Base-by-base conservation (phyloP, 2,888 invertebrate species). In the Volucella inflata region DNA sequence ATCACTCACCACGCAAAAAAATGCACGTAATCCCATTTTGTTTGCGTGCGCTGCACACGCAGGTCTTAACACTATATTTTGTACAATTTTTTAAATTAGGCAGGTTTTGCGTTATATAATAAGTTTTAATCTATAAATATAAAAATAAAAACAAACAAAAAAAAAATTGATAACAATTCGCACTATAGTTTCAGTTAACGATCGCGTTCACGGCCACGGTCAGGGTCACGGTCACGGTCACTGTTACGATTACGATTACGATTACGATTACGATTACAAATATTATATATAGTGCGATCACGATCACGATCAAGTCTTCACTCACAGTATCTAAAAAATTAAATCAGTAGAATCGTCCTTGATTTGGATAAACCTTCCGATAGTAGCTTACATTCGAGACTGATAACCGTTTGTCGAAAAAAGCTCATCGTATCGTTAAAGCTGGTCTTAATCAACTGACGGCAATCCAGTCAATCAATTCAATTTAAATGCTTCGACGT, bases 401-500 rank as follows among this genome's bases (percentile, higher is more conserved):
- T 55, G 44, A 38, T 53, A 68, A 53, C 62, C 70, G 64, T 57
- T 55, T 46, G 77, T 70, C 40, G 53, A 64, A 40, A 48, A 70
- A 75, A 64, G 77, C 70, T 78, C 70, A 78, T 78, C 77, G 51
- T 70, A 48, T 62, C 70, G 64, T 64, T 55, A 55, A 50, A 64
- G 70, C 62, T 71, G 77, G 71, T 70, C 55, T 64, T 70, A 64
- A 71, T 70, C 70, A 57, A 78, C 77, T 78, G 70, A 78, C 62
- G 59, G 10, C 44, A 16, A 62, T 21, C 50, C n/a, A 70, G 42
- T n/a, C 46, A 48, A 38, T 57, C 62, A 50, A 48, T 57, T 64
- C 42, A 71, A 71, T 78, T 71, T 78, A 78, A 78, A 78, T 71
- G 71, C 55, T 78, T 64, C 60, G 46, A 38, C 46, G 36, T 68